Conservation (phyloP, 2,888 invertebrate species). For the Hoplodrina blanda region DNA sequence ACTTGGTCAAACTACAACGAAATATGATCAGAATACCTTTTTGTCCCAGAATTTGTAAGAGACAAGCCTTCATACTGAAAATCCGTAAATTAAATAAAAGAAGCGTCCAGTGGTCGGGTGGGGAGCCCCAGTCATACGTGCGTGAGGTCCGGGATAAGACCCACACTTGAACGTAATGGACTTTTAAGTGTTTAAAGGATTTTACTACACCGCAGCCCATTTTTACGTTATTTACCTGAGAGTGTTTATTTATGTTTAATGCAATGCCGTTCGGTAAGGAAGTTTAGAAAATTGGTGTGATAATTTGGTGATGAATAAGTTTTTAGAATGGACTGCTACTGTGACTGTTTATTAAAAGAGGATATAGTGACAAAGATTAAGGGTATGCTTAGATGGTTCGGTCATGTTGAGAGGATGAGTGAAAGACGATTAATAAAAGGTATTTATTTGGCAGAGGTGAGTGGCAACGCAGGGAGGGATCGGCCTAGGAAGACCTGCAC, state of each 20-base stretch:
- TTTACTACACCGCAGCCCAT: conserved; percentile 41
- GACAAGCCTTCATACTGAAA: conserved; percentile 18
- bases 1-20: conserved; percentile 1
- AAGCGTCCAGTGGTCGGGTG: conserved; percentile 26
- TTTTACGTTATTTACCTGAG: conserved; percentile 40
- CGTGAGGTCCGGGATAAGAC: conserved; percentile 44
- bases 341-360: too few relatives aligned
- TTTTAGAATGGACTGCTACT: too few relatives aligned
- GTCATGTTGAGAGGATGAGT: too few relatives aligned
- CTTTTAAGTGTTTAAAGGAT: conserved; percentile 63
- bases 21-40: conserved; percentile 29
- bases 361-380: too few relatives aligned
- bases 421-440: too few relatives aligned
- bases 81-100: conserved; percentile 56
- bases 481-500: too few relatives aligned
- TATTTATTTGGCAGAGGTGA: too few relatives aligned
- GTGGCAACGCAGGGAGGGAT: too few relatives aligned
- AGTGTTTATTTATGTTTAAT: conserved; percentile 53
- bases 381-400: too few relatives aligned
- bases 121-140: conserved; percentile 44
- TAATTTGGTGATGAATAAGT: neutral
- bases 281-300: neutral
- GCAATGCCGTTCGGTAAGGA: conserved; percentile 5
- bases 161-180: conserved; percentile 54
- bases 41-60: conserved; percentile 25